These are phyloP conservation scores for Thaleichthys pacificus DNA, from an alignment of 2,797 vertebrate species.

Conservation along the genomic window DNA sequence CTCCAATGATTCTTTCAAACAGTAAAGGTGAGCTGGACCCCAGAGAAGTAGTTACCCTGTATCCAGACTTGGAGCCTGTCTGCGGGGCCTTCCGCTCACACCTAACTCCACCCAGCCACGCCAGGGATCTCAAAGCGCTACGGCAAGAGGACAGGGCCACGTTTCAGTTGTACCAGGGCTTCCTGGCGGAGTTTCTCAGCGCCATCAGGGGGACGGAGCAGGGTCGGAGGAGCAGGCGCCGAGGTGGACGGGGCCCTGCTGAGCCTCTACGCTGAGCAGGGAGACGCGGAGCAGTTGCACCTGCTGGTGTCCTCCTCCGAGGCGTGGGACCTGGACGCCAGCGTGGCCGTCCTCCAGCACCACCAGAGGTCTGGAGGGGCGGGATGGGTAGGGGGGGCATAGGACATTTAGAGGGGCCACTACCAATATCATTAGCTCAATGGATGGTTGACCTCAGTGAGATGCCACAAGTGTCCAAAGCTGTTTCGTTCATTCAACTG, in stretches of 20 bases:
- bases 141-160: constrained; percentile 44
- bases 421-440: no score
- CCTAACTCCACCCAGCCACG: constrained; percentile 41
- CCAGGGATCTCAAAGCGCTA: constrained; percentile 53
- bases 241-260: constrained; percentile 71
- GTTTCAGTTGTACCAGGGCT: constrained; percentile 58
- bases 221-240: constrained; percentile 37
- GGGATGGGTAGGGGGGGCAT: background rate
- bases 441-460: background rate
- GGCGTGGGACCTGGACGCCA: constrained; percentile 57
- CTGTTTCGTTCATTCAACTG: background rate
- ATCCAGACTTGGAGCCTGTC: constrained; percentile 51
- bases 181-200: constrained; percentile 63
- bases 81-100: constrained; percentile 51
- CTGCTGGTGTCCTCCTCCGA: constrained; percentile 57
- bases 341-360: constrained; percentile 58
- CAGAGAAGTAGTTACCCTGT: constrained; percentile 69
- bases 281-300: constrained; percentile 49
- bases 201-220: constrained; percentile 44
- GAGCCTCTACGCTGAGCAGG: constrained; percentile 62
- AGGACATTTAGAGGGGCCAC: background rate
- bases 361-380: constrained; percentile 56
- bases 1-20: constrained; percentile 30
- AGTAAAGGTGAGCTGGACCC: constrained; percentile 73
- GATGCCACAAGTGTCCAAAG: background rate